Conservation (phyloP, 1,140 invertebrate species). For the Theocolax elegans region DNA sequence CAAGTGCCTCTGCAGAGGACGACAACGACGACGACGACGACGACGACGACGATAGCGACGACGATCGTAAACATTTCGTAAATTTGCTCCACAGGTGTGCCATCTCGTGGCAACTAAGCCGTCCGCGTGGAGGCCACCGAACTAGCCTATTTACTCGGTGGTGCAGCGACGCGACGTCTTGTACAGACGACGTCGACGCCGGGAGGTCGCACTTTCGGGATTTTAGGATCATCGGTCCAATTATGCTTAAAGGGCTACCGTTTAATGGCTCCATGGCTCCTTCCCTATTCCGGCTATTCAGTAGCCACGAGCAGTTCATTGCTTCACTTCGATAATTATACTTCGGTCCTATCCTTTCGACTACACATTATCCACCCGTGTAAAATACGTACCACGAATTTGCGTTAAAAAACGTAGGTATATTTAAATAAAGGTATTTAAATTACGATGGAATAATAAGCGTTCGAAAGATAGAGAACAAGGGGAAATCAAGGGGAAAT, state of each 20-base stretch:
- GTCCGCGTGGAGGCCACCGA: conserved; percentile 12
- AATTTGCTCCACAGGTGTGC: conserved; percentile 69
- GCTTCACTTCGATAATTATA: too few relatives aligned
- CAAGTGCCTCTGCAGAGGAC: conserved; percentile 25
- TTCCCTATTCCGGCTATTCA: too few relatives aligned
- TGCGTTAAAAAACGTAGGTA: too few relatives aligned
- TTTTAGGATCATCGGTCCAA: conserved; percentile 20
- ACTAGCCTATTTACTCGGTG: conserved; percentile 60
- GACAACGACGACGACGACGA: conserved; percentile 37
- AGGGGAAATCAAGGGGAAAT: conserved; percentile 14
- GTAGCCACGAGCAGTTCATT: too few relatives aligned
- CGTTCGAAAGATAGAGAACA: too few relatives aligned
- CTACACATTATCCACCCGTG: too few relatives aligned
- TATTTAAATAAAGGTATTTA: too few relatives aligned
- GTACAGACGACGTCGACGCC: neutral
- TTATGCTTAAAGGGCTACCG: neutral
- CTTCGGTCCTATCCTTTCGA: too few relatives aligned
- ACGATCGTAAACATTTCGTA: conserved; percentile 68
- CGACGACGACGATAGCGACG: conserved; percentile 41
- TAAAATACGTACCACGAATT: too few relatives aligned
- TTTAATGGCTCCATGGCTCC: neutral
- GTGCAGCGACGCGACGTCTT: conserved; percentile 6
- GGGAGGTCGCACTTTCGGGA: conserved; percentile 14
- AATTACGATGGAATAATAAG: too few relatives aligned
- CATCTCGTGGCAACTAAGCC: conserved; percentile 50